Evolutionary conservation across 2,888 invertebrate species (phyloP).

Genomic region (Troilus luridus): DNA sequence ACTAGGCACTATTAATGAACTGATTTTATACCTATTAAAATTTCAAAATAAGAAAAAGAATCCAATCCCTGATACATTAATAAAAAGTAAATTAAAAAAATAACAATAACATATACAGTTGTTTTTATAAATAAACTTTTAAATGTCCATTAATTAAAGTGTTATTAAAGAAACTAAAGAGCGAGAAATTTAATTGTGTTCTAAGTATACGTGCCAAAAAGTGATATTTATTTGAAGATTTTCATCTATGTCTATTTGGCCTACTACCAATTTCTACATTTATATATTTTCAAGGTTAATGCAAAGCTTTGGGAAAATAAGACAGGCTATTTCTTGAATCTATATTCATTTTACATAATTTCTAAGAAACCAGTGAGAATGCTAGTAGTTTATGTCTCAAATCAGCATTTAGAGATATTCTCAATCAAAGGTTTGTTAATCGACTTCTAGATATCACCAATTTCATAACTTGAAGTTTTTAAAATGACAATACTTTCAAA

Average conservation of each 20-base stretch:
- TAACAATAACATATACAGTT: not conserved
- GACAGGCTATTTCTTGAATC: not conserved
- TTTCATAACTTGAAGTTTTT: too few relatives aligned
- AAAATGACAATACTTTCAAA: too few relatives aligned
- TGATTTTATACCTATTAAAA: not conserved
- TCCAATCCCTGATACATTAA: not conserved
- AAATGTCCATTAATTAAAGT: not conserved
- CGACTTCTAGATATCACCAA: too few relatives aligned
- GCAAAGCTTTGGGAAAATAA: not conserved
- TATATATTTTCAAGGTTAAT: slow-evolving; percentile 43
- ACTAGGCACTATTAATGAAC: not conserved
- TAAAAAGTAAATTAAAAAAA: not conserved
- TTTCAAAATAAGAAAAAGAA: not conserved
- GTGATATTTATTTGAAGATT: slow-evolving; percentile 4
- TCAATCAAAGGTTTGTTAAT: too few relatives aligned
- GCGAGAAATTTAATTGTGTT: not conserved
- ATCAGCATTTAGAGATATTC: too few relatives aligned
- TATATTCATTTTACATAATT: not conserved
- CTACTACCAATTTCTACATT: slow-evolving; percentile 10
- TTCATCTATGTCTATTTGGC: not conserved
- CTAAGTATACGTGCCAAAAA: not conserved
- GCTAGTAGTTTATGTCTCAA: too few relatives aligned
- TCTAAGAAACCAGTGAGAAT: too few relatives aligned
- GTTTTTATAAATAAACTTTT: not conserved
- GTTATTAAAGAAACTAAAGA: not conserved